Conservation (phyloP, 2,113 vertebrate species). For the Misgurnus mizolepis region DNA sequence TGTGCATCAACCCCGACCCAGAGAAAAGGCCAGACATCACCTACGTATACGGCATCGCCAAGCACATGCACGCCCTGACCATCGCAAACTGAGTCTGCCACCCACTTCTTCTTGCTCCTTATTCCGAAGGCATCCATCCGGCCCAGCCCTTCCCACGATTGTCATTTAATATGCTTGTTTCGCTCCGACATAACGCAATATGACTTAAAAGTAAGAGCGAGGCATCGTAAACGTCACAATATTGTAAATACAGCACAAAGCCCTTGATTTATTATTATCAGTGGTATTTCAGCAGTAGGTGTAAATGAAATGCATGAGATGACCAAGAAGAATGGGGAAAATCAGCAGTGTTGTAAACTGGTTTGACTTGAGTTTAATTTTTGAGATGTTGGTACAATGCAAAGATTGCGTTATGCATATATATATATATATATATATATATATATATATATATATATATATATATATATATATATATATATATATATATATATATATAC, state of each 20-base stretch:
- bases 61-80: conserved; percentile 87
- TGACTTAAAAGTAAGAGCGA: neutral
- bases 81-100: conserved; percentile 78
- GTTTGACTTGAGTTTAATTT: conserved; percentile 25
- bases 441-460: neutral
- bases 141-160: conserved; percentile 21
- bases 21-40: conserved; percentile 96
- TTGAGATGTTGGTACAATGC: conserved; percentile 31
- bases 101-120: conserved; percentile 11
- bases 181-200: conserved; percentile 1
- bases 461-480: neutral
- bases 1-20: conserved; percentile 97
- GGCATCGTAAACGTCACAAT: neutral
- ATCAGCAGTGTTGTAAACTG: conserved; percentile 38
- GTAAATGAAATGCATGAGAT: neutral
- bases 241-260: neutral
- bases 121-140: neutral
- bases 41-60: conserved; percentile 94
- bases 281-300: neutral
- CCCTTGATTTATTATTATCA: neutral
- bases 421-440: too few species aligned
- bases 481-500: neutral
- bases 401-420: conserved; percentile 33
- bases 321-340: conserved; percentile 1
- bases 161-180: conserved; percentile 23